phyloP scores from a whole-genome alignment of 2,113 vertebrate genomes.

The western clawed frog (Xenopus tropicalis) region UCB_Xtro_10.0 CM004444.2:180157001-180157500 shows the following conservation, averaged over 20 bases:
- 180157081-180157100: not conserved
- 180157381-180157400: too few relatives aligned
- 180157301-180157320: too few relatives aligned
- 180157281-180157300: too few relatives aligned
- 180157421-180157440: not conserved
- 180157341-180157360: too few relatives aligned
- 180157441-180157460: too few relatives aligned
- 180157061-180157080: not conserved
- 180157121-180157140: constrained; percentile 16
- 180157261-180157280: too few relatives aligned
- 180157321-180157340: too few relatives aligned
- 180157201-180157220: not conserved
- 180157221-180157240: too few relatives aligned
- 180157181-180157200: not conserved
- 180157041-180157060: constrained; percentile 1
- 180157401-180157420: not conserved
- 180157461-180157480: too few relatives aligned
- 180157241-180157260: too few relatives aligned
- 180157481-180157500: too few relatives aligned
- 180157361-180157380: too few relatives aligned
- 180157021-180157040: constrained; percentile 10
- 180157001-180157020: not conserved
- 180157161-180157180: constrained; percentile 8
- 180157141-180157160: not conserved
- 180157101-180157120: constrained; percentile 14